Evolutionary conservation across 2,888 invertebrate genomes (phyloP), one percentile per base, ranked within the genome.

Genomic region (Dasysyrphus albostriatus): DNA sequence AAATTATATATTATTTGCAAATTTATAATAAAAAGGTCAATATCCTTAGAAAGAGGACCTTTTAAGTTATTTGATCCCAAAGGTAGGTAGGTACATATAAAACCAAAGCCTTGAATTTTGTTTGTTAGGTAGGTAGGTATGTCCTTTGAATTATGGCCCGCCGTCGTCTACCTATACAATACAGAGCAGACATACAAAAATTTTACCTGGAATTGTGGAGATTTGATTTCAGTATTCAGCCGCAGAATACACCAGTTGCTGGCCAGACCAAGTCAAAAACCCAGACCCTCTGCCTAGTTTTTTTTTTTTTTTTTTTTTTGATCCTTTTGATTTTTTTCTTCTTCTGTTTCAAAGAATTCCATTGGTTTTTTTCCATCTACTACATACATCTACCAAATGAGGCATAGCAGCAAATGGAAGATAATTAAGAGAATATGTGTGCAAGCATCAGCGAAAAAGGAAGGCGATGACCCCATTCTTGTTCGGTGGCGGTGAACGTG

Each of bases 11-110:
- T 69, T 39, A 44, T 54, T 67, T 44, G 39, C 44, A 58, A 74
- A 67, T 44, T 16, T 44, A 58, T 47, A 54, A 24, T 24, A 24
- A 24, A 34, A 37, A 44, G 87, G 87, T 87, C 87, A 87, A 75
- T 65, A 83, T 54, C 87, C 85, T 75, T 47, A n/a, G n/a, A 10
- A 44, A 61, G 61, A 70, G 78, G 65, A 82, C 82, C 78, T 78
- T 83, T 73, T 75, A 39, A 75, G 87, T 79, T n/a, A 87, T 79
- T 83, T 82, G 83, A 87, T 87, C 74, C 78, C 58, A 29, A 5
- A 19, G 14, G 14, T 34, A 6, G 9, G 3, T 29, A 56, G 10
- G 58, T 37, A 61, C 59, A 59, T 12, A 56, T 16, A 58, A 70
- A 78, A 83, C 72, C 32, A 72, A 83, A 87, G 79, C 83, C 87